Evolutionary conservation across 2,113 vertebrate species (phyloP).

Genomic region (Pandion haliaetus): DNA sequence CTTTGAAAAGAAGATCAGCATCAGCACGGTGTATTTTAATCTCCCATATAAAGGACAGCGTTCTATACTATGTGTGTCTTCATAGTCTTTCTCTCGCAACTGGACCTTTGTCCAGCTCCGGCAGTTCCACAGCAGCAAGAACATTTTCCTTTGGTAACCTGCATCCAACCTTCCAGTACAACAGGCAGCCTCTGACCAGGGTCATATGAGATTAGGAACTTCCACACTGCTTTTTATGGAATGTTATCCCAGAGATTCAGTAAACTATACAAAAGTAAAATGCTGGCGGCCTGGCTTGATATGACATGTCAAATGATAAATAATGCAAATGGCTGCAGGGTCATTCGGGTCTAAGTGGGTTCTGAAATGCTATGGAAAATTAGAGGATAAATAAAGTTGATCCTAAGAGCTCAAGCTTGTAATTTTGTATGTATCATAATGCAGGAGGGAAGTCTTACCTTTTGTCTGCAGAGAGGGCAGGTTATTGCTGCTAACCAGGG

Average conservation of each 20-base stretch:
- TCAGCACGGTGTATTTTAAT: neutral
- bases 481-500: constrained; percentile 80
- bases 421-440: neutral
- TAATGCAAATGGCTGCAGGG: neutral
- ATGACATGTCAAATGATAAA: neutral
- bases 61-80: neutral
- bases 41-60: neutral
- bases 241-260: neutral
- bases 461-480: constrained; percentile 85
- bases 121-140: neutral
- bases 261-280: neutral
- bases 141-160: neutral
- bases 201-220: neutral
- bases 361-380: constrained; percentile 13
- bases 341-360: neutral
- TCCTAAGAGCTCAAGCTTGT: neutral
- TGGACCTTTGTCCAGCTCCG: neutral
- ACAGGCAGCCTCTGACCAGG: neutral
- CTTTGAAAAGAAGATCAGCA: neutral
- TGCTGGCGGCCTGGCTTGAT: neutral
- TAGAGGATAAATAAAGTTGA: neutral
- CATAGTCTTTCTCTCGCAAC: neutral
- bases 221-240: neutral
- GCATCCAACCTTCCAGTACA: neutral
- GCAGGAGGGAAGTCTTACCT: constrained; percentile 62